phyloP scores from a whole-genome alignment of 1,140 invertebrate species.

The Tetramorium alpestre region DNA sequence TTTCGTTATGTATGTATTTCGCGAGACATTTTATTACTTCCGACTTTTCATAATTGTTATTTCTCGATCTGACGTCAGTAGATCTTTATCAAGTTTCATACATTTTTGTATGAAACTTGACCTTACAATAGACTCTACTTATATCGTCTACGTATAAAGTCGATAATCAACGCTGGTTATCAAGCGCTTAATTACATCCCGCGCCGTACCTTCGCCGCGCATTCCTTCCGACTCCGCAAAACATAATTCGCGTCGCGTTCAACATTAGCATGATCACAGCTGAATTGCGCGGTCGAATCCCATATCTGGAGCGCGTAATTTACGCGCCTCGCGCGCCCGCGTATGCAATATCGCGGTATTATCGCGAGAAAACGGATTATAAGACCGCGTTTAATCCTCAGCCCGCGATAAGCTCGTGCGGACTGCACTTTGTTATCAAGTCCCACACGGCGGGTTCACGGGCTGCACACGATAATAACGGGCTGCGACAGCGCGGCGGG shows the following conservation, averaged over 20 bases:
- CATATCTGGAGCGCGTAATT: slow-evolving; percentile 37
- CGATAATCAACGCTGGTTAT: background rate
- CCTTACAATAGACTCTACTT: background rate
- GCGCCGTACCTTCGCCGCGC: background rate
- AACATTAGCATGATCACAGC: slow-evolving; percentile 30
- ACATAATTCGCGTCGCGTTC: slow-evolving; percentile 19
- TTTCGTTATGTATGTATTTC: background rate
- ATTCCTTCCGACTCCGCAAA: slow-evolving; percentile 19
- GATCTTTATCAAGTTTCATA: background rate
- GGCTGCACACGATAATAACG: slow-evolving; percentile 26
- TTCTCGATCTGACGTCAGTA: background rate
- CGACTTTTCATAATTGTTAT: background rate
- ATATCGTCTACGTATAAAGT: background rate
- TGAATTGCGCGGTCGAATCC: slow-evolving; percentile 4
- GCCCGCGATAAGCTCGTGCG: slow-evolving; percentile 25
- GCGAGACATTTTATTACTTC: background rate
- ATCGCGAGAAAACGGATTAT: slow-evolving; percentile 43
- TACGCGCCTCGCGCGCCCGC: background rate
- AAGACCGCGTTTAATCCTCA: slow-evolving; percentile 31
- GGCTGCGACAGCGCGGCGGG: background rate
- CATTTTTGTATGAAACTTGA: background rate
- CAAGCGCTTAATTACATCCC: slow-evolving; percentile 5
- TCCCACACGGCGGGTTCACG: slow-evolving; percentile 11
- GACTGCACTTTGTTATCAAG: slow-evolving; percentile 38
- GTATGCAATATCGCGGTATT: slow-evolving; percentile 31